phyloP scores from a whole-genome alignment of 1,140 invertebrate genomes.

The Pogonognathellus flavescens region DNA sequence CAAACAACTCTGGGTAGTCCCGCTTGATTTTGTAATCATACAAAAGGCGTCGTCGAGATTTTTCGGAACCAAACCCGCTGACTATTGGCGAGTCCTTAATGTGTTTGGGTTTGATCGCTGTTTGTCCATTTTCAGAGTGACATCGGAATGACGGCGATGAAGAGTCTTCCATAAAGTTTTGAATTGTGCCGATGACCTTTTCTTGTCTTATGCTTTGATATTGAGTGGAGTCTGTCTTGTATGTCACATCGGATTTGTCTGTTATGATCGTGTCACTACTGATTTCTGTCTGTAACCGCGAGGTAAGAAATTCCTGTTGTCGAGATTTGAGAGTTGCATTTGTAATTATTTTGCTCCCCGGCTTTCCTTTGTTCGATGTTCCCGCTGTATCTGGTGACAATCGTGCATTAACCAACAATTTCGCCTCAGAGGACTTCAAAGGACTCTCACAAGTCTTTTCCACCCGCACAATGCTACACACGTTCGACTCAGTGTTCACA shows the following conservation, averaged over 20 bases:
- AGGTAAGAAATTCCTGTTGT: conserved; percentile 55
- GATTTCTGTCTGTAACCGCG: background rate
- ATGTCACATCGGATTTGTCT: conserved; percentile 7
- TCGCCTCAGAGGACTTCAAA: background rate
- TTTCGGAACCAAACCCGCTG: conserved; percentile 56
- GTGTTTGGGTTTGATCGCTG: background rate
- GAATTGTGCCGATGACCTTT: background rate
- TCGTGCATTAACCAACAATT: background rate
- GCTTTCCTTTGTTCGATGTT: background rate
- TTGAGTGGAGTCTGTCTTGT: conserved; percentile 15
- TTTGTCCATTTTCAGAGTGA: conserved; percentile 18
- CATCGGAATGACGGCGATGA: conserved; percentile 6
- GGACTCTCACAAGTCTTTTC: background rate
- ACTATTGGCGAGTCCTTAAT: conserved; percentile 62
- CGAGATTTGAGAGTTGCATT: conserved; percentile 57
- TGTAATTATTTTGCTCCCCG: conserved; percentile 60
- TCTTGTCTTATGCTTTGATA: background rate
- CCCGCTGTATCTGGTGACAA: background rate
- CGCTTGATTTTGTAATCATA: conserved; percentile 61
- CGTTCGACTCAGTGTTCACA: too few relatives aligned
- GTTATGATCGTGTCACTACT: conserved; percentile 26
- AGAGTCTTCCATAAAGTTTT: conserved; percentile 22
- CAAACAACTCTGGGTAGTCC: conserved; percentile 67
- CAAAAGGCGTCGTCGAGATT: conserved; percentile 55
- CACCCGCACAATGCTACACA: too few relatives aligned